phyloP scores from a whole-genome alignment of 1,140 invertebrate genomes.

The Tetramorium simillimum region DNA sequence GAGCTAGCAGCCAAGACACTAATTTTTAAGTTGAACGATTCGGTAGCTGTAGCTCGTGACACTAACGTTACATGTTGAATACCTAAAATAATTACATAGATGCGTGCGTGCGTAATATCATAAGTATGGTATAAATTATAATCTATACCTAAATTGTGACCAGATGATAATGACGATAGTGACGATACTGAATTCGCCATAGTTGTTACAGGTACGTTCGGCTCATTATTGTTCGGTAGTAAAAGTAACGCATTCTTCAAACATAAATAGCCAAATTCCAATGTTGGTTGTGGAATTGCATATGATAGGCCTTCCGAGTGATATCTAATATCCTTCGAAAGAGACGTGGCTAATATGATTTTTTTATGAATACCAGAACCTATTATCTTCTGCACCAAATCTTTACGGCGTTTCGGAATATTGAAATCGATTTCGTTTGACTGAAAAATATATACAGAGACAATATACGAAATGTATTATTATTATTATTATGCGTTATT shows the following conservation, averaged over 20 bases:
- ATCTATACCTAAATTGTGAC: constrained; percentile 70
- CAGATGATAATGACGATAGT: constrained; percentile 75
- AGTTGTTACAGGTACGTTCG: constrained; percentile 71
- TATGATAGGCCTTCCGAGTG: constrained; percentile 89
- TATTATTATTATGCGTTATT: background rate
- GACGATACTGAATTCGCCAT: constrained; percentile 69
- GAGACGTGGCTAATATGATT: constrained; percentile 87
- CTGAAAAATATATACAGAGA: constrained; percentile 81
- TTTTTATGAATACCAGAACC: constrained; percentile 88
- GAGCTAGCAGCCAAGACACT: constrained; percentile 92
- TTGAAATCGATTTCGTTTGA: constrained; percentile 89
- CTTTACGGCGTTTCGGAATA: constrained; percentile 87
- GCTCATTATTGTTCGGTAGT: constrained; percentile 81
- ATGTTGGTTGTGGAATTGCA: constrained; percentile 93
- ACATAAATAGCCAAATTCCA: constrained; percentile 96
- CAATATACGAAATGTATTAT: background rate
- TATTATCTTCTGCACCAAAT: constrained; percentile 88
- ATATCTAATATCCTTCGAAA: constrained; percentile 87
- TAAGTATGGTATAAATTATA: constrained; percentile 10
- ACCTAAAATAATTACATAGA: constrained; percentile 62
- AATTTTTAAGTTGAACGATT: constrained; percentile 86
- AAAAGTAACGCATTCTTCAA: constrained; percentile 93
- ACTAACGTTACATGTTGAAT: constrained; percentile 71
- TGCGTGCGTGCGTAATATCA: background rate
- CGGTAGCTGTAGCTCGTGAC: constrained; percentile 75